These are phyloP conservation scores for Hucho hucho DNA, from an alignment of 2,113 vertebrate species.

Conservation along the genomic window DNA sequence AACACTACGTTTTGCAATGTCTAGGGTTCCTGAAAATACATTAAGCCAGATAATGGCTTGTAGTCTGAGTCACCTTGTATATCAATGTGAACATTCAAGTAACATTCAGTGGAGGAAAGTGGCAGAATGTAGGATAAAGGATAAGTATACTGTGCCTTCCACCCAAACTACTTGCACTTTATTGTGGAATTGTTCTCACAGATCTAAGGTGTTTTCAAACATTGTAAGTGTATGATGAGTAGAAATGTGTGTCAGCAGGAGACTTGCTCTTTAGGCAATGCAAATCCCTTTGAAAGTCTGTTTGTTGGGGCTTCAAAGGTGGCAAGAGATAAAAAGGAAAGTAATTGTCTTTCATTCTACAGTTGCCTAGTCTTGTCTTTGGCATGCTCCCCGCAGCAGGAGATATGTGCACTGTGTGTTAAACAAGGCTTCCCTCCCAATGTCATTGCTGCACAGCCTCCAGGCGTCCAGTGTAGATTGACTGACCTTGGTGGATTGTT, in stretches of 20 bases:
- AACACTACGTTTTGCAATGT: not conserved
- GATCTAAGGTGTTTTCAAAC: not conserved
- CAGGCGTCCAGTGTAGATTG: slow-evolving; percentile 4
- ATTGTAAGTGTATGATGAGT: not conserved
- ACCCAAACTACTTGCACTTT: not conserved
- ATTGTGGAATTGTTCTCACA: not conserved
- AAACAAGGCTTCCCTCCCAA: slow-evolving; percentile 13
- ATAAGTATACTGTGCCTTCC: not conserved
- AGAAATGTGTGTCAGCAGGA: not conserved
- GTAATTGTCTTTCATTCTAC: slow-evolving; percentile 39
- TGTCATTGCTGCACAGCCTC: slow-evolving; percentile 16
- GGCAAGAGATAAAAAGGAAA: slow-evolving; percentile 11
- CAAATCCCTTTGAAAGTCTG: slow-evolving; percentile 17
- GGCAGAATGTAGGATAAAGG: too few relatives aligned
- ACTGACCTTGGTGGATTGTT: slow-evolving; percentile 32
- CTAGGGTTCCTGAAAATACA: slow-evolving; percentile 20
- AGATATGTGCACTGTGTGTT: slow-evolving; percentile 6
- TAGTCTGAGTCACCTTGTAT: not conserved
- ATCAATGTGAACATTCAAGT: not conserved
- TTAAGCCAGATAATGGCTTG: slow-evolving; percentile 32
- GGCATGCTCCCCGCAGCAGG: slow-evolving; percentile 20
- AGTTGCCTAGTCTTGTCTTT: slow-evolving; percentile 21
- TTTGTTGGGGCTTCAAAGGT: slow-evolving; percentile 35
- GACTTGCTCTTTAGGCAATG: not conserved
- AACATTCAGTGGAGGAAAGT: not conserved